Conservation (phyloP, 2,797 vertebrate genomes). For the Clarias platycephalus region DNA sequence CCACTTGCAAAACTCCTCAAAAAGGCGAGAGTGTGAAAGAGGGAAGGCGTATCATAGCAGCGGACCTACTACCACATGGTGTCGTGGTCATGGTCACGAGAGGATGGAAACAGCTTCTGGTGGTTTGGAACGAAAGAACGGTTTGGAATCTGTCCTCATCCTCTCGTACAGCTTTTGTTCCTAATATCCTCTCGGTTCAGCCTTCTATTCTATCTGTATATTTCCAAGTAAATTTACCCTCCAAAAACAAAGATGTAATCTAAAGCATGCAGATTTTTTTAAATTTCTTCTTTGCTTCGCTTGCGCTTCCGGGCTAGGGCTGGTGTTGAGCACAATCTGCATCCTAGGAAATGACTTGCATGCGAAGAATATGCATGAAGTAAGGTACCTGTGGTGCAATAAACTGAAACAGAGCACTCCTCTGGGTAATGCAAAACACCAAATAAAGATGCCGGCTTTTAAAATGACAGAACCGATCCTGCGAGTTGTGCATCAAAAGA, state of each 20-base stretch:
- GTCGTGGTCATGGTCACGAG: neutral
- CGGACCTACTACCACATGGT: neutral
- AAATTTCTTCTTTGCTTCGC: neutral
- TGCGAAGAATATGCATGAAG: constrained; percentile 35
- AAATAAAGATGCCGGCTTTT: constrained; percentile 34
- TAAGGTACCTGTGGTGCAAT: constrained; percentile 40
- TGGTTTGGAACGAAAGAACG: neutral
- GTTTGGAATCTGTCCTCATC: neutral
- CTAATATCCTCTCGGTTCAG: too few species aligned
- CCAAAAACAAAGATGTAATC: neutral
- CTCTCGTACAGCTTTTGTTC: too few species aligned
- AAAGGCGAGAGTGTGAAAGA: neutral
- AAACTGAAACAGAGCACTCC: constrained; percentile 42
- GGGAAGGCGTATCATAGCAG: neutral
- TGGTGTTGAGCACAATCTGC: constrained; percentile 42
- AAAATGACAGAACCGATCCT: constrained; percentile 37
- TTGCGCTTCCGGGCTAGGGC: constrained; percentile 27
- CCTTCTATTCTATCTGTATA: neutral
- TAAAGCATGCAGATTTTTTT: neutral
- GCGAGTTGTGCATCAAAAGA: constrained; percentile 26
- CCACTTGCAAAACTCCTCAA: neutral
- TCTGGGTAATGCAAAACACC: constrained; percentile 24
- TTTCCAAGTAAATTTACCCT: constrained; percentile 37
- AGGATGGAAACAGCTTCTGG: neutral
- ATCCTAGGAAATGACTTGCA: constrained; percentile 26